A percentile compares a stretch with the other conserved stretches of the same genome.
Evolutionary conservation across 35 echinoderm and acorn worm species (phyloP).

Genomic region (Apostichopus californicus): DNA sequence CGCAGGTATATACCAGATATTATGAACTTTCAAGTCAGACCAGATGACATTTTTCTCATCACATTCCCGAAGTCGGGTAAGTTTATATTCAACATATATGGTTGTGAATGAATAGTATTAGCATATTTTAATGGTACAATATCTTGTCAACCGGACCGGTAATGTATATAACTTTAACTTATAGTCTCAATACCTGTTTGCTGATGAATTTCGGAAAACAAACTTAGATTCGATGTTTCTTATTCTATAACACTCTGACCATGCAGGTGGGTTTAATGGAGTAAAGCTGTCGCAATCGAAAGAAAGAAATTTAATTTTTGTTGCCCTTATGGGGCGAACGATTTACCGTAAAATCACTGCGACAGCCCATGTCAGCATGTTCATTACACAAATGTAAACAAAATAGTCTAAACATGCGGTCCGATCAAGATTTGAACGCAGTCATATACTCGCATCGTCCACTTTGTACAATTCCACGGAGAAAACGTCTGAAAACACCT

Average conservation of each 20-base stretch:
- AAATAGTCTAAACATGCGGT: too few species aligned
- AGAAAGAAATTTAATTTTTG: not conserved
- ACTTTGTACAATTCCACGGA: not conserved
- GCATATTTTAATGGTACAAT: too few species aligned
- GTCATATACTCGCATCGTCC: not conserved
- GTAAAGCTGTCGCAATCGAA: too few species aligned
- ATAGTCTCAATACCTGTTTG: too few species aligned
- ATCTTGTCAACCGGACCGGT: too few species aligned
- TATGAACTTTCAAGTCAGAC: constrained; percentile 53
- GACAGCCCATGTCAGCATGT: too few species aligned
- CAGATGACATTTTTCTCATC: constrained; percentile 64
- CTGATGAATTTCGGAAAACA: not conserved
- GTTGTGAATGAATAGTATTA: too few species aligned
- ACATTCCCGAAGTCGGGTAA: constrained; percentile 76
- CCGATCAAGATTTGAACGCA: too few species aligned
- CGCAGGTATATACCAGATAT: constrained; percentile 7
- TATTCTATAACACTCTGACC: not conserved
- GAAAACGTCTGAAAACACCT: too few species aligned
- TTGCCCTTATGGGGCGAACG: not conserved
- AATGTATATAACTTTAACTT: too few species aligned
- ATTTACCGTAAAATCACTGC: too few species aligned
- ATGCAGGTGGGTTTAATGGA: not conserved
- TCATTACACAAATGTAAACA: too few species aligned
- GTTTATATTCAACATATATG: not conserved
- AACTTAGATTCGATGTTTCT: not conserved